Conservation (phyloP, 2,797 vertebrate genomes). For the Zenarchopterus dispar region DNA sequence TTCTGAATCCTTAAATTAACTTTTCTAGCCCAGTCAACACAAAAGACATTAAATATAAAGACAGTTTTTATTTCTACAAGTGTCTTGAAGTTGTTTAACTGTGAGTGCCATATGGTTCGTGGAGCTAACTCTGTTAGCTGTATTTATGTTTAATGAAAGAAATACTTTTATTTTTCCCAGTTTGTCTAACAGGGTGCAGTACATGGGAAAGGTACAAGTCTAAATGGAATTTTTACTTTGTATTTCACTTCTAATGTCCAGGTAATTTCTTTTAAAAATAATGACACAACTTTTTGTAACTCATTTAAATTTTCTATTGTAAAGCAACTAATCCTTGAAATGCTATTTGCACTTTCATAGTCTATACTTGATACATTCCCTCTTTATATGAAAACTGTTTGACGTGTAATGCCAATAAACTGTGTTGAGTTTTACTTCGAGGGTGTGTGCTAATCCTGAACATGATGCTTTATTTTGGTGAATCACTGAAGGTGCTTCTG, state of each 20-base stretch:
- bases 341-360: slow-evolving; percentile 99
- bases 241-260: slow-evolving; percentile 81
- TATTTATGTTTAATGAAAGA: slow-evolving; percentile 75
- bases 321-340: slow-evolving; percentile 97
- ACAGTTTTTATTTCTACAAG: slow-evolving; percentile 63
- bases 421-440: slow-evolving; percentile 73
- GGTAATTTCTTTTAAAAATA: slow-evolving; percentile 88
- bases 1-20: slow-evolving; percentile 60
- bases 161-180: slow-evolving; percentile 64
- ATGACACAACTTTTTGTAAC: slow-evolving; percentile 93
- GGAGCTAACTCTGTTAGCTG: slow-evolving; percentile 68
- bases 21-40: slow-evolving; percentile 34
- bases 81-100: slow-evolving; percentile 75
- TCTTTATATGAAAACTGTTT: slow-evolving; percentile 96
- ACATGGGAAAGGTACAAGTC: slow-evolving; percentile 82
- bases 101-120: slow-evolving; percentile 76
- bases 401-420: slow-evolving; percentile 97
- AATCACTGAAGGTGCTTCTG: too few relatives aligned
- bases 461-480: not conserved
- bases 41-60: slow-evolving; percentile 60
- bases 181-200: slow-evolving; percentile 80
- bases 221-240: slow-evolving; percentile 83
- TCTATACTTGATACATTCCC: slow-evolving; percentile 99
- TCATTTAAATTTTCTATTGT: slow-evolving; percentile 96
- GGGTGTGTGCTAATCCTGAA: not conserved